Evolutionary conservation across 2,797 vertebrate genomes (phyloP).

Genomic region (Cyclura pinguis): DNA sequence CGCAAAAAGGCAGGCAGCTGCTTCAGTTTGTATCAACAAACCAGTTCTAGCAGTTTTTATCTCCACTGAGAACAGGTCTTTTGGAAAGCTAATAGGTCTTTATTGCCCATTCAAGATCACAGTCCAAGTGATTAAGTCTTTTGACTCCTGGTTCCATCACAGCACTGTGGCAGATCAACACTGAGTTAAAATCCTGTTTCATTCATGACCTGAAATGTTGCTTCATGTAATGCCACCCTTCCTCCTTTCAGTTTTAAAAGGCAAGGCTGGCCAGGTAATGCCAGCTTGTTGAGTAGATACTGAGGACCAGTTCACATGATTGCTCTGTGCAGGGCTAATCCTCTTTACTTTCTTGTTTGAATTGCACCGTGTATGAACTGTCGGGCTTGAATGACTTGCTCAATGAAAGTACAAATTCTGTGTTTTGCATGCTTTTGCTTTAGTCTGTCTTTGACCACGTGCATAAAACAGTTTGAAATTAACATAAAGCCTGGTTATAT

Average conservation of each 20-base stretch:
- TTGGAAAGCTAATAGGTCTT: neutral
- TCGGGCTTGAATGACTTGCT: neutral
- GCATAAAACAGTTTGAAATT: neutral
- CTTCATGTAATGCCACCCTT: neutral
- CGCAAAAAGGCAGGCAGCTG: neutral
- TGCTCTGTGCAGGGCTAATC: neutral
- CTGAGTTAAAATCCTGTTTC: neutral
- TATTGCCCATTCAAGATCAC: neutral
- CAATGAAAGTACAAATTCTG: neutral
- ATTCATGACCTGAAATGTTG: neutral
- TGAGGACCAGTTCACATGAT: neutral
- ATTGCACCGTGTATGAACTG: neutral
- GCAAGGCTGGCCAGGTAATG: neutral
- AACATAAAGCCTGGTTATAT: neutral
- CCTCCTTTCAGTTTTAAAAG: neutral
- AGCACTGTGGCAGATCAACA: neutral
- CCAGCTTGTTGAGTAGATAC: slow-evolving; percentile 25
- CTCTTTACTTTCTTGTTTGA: neutral
- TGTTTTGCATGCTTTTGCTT: neutral
- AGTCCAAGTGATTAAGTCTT: neutral
- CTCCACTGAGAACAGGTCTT: neutral
- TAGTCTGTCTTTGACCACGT: neutral
- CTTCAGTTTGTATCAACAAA: neutral
- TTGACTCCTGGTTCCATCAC: neutral
- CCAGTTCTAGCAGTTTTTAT: neutral